phyloP scores from a whole-genome alignment of 2,113 vertebrate genomes.

The Synchiropus splendidus region DNA sequence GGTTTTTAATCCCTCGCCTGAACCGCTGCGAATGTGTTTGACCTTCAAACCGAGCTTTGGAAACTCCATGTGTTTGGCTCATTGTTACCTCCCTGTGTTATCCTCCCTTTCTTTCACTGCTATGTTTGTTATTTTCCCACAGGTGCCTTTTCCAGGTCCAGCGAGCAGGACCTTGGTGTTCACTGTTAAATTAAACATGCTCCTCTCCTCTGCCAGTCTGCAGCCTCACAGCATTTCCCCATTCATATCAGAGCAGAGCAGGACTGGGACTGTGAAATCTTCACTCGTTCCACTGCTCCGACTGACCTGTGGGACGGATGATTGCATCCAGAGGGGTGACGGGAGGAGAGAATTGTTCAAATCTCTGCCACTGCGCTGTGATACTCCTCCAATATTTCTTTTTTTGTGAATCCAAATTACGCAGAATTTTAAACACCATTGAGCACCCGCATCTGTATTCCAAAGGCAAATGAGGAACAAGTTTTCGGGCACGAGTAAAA shows the following conservation, averaged over 20 bases:
- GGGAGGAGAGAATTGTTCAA: slow-evolving; percentile 12
- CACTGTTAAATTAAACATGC: slow-evolving; percentile 13
- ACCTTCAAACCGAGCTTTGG: too few relatives aligned
- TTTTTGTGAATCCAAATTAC: background rate
- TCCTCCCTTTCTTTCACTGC: too few relatives aligned
- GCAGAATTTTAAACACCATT: too few relatives aligned
- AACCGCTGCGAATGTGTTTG: too few relatives aligned
- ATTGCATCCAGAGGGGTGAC: slow-evolving; percentile 1
- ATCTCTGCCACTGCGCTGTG: slow-evolving; percentile 2
- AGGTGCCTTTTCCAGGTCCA: slow-evolving; percentile 9
- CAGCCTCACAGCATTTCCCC: slow-evolving; percentile 6
- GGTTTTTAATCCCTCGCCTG: too few relatives aligned
- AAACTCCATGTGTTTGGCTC: too few relatives aligned
- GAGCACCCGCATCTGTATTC: too few relatives aligned
- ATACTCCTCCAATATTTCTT: slow-evolving; percentile 2
- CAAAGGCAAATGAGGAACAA: too few relatives aligned
- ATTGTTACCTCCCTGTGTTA: too few relatives aligned
- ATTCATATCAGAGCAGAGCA: slow-evolving; percentile 28
- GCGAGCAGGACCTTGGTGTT: slow-evolving; percentile 6
- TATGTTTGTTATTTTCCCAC: background rate
- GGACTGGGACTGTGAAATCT: slow-evolving; percentile 34
- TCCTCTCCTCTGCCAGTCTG: slow-evolving; percentile 9
- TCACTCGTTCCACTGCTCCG: slow-evolving; percentile 22
- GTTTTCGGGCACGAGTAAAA: too few relatives aligned
- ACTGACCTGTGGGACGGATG: slow-evolving; percentile 14